phyloP scores from a whole-genome alignment of 1,140 invertebrate genomes.

The Scaptomyza pallida region DNA sequence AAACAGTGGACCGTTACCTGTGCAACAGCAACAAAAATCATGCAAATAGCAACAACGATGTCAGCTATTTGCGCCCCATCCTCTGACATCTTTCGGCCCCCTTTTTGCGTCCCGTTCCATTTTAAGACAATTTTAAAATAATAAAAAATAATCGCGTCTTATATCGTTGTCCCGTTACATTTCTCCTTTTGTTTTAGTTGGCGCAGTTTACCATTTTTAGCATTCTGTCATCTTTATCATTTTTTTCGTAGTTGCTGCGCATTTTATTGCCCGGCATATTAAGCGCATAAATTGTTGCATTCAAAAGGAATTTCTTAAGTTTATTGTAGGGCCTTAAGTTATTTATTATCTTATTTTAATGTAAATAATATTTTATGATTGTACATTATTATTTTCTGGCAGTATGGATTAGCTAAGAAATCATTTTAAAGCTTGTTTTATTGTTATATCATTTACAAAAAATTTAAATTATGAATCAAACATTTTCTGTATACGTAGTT shows the following conservation, averaged over 20 bases:
- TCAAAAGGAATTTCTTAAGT: slow-evolving; percentile 49
- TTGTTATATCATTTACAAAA: too few species aligned
- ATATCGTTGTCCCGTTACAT: slow-evolving; percentile 45
- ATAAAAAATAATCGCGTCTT: slow-evolving; percentile 61
- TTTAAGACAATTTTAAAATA: slow-evolving; percentile 65
- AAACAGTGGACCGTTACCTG: slow-evolving; percentile 33
- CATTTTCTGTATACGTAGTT: too few species aligned
- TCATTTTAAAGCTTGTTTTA: too few species aligned
- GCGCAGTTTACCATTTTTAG: slow-evolving; percentile 45
- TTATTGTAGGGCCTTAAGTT: slow-evolving; percentile 68
- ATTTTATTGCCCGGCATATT: slow-evolving; percentile 57
- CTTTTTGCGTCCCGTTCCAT: not conserved
- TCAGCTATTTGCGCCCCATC: slow-evolving; percentile 20
- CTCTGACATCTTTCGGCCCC: slow-evolving; percentile 9
- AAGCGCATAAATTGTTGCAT: slow-evolving; percentile 53
- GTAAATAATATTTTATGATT: too few species aligned
- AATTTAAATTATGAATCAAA: too few species aligned
- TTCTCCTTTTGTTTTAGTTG: slow-evolving; percentile 57
- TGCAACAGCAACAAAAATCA: slow-evolving; percentile 34
- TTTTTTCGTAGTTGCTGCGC: slow-evolving; percentile 20
- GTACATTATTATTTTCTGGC: too few species aligned
- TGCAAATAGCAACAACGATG: slow-evolving; percentile 30
- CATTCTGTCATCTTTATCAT: slow-evolving; percentile 47
- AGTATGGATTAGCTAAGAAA: too few species aligned
- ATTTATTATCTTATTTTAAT: not conserved